Conservation (phyloP, 2,113 vertebrate genomes). For the Eptatretus burgeri region DNA sequence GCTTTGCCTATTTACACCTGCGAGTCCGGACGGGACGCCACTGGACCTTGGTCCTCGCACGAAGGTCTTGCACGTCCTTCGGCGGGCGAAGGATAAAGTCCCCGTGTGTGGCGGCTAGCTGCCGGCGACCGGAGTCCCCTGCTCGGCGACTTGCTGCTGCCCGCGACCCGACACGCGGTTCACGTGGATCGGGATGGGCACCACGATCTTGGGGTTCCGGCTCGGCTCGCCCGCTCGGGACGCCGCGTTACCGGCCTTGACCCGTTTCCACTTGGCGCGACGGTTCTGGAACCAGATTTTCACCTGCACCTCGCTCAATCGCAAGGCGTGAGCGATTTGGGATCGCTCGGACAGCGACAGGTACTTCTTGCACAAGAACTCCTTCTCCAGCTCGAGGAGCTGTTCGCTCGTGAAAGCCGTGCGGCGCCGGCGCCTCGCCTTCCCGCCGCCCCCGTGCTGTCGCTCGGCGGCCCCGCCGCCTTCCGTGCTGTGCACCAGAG, state of each 20-base stretch:
- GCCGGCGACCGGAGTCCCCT: too few species aligned
- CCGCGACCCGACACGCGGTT: conserved; percentile 63
- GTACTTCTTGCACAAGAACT: conserved; percentile 97
- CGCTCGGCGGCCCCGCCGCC: neutral
- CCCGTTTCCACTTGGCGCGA: conserved; percentile 88
- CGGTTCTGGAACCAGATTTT: conserved; percentile 99
- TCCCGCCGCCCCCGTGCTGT: conserved; percentile 8
- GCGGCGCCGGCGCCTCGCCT: conserved; percentile 40
- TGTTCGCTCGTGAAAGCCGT: conserved; percentile 96
- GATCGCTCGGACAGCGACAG: conserved; percentile 85
- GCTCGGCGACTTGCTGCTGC: too few species aligned
- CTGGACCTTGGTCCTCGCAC: too few species aligned
- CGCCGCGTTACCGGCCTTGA: conserved; percentile 88
- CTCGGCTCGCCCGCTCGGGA: conserved; percentile 84
- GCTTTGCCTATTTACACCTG: too few species aligned
- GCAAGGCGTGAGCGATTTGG: conserved; percentile 86
- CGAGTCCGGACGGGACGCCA: too few species aligned
- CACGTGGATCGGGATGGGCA: conserved; percentile 89
- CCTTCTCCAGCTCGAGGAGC: conserved; percentile 87
- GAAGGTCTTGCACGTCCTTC: too few species aligned
- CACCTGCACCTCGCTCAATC: conserved; percentile 93
- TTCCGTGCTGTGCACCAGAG: neutral
- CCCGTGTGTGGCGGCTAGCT: too few species aligned
- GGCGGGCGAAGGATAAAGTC: too few species aligned
- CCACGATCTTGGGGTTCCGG: conserved; percentile 87